Evolutionary conservation across 2,113 vertebrate genomes (phyloP).

Genomic region (Phoenicopterus ruber): DNA sequence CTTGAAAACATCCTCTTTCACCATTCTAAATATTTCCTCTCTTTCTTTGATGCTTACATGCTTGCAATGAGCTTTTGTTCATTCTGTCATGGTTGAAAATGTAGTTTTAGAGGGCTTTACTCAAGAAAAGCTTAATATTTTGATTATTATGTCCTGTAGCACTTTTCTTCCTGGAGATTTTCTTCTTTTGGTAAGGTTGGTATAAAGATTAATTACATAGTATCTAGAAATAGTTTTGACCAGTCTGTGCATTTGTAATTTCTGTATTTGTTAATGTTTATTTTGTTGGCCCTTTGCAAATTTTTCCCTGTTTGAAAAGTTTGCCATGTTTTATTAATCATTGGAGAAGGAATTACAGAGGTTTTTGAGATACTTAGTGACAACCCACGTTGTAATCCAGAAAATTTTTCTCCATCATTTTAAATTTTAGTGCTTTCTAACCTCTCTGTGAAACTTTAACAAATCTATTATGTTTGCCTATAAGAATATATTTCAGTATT

Average conservation of each 20-base stretch:
- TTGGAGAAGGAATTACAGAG: background rate
- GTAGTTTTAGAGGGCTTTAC: background rate
- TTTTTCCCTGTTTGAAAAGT: background rate
- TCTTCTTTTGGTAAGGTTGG: background rate
- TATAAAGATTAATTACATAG: background rate
- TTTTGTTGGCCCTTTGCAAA: background rate
- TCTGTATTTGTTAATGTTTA: background rate
- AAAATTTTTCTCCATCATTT: background rate
- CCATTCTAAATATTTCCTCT: background rate
- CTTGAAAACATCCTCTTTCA: background rate
- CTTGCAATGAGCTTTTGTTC: background rate
- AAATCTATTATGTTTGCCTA: background rate
- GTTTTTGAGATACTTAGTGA: background rate
- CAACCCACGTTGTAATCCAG: background rate
- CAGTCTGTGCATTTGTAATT: background rate
- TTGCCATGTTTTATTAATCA: background rate
- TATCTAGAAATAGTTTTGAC: background rate
- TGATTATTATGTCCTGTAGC: background rate
- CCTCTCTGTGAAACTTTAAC: background rate
- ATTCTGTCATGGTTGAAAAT: background rate
- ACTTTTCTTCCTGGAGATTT: background rate
- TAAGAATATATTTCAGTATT: background rate
- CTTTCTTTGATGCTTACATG: background rate
- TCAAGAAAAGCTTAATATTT: background rate
- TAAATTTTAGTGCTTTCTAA: background rate